Evolutionary conservation across 1,140 invertebrate genomes (phyloP).

Genomic region (Panagrolaimus sp.): DNA sequence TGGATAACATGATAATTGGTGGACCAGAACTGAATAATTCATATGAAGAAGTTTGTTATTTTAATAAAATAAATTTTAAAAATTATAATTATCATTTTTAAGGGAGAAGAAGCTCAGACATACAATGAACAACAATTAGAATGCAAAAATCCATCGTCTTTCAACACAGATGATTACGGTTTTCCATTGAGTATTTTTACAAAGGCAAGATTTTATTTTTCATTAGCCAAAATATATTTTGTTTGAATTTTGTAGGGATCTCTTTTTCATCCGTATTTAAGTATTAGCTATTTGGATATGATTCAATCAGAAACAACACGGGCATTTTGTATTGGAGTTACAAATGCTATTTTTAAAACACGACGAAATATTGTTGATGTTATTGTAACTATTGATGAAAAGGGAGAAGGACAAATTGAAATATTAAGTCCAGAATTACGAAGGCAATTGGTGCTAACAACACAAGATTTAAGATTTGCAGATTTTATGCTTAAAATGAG

Average conservation of each 20-base stretch:
- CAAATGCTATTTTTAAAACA: conserved; percentile 92
- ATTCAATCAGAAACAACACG: conserved; percentile 78
- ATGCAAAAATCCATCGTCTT: conserved; percentile 36
- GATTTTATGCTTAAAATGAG: conserved; percentile 85
- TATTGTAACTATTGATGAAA: conserved; percentile 74
- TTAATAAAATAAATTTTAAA: conserved; percentile 23
- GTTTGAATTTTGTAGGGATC: conserved; percentile 68
- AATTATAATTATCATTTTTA: background rate
- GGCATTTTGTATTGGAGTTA: conserved; percentile 89
- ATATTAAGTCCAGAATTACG: conserved; percentile 77
- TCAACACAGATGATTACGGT: conserved; percentile 69
- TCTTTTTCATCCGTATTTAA: conserved; percentile 89
- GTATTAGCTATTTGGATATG: conserved; percentile 86
- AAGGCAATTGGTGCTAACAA: conserved; percentile 77
- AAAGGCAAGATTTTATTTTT: conserved; percentile 65
- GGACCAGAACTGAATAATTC: conserved; percentile 16
- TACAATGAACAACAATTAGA: background rate
- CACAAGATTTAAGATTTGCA: conserved; percentile 88
- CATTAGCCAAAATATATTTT: conserved; percentile 14
- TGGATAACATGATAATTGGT: conserved; percentile 22
- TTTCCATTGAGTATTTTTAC: conserved; percentile 81
- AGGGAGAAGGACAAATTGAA: conserved; percentile 78
- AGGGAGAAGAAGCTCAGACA: background rate
- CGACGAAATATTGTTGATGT: conserved; percentile 86
- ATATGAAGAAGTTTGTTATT: background rate